Conservation (phyloP, 30 jellyfish, hydroid and myxozoan genomes). For the Aurelia coerulea region DNA sequence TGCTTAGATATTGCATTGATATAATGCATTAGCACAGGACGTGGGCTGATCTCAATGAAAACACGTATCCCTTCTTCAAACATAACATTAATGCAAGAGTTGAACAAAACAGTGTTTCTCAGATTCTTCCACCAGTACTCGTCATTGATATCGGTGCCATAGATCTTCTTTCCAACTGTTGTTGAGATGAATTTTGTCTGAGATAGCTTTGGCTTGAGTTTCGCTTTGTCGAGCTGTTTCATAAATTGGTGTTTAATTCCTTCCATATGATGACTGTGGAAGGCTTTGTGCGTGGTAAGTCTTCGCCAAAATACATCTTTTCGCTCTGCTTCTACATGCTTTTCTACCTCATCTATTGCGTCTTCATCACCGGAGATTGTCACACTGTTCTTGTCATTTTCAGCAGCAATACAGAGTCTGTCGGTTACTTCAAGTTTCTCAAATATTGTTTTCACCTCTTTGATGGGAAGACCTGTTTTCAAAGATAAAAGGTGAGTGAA, state of each 20-base stretch:
- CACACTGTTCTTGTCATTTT: constrained; percentile 53
- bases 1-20: constrained; percentile 61
- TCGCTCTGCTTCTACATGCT: constrained; percentile 16
- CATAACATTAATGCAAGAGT: constrained; percentile 27
- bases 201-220: constrained; percentile 24
- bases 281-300: constrained; percentile 64
- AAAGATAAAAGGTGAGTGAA: too few relatives aligned
- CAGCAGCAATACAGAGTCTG: constrained; percentile 69
- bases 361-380: constrained; percentile 75
- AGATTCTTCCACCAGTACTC: constrained; percentile 73
- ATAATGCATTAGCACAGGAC: constrained; percentile 68
- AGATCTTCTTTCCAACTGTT: constrained; percentile 39
- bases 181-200: constrained; percentile 46
- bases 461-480: constrained; percentile 32
- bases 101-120: constrained; percentile 60
- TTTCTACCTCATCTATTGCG: constrained; percentile 47
- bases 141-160: constrained; percentile 28
- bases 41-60: constrained; percentile 65
- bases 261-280: constrained; percentile 82
- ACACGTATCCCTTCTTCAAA: constrained; percentile 36
- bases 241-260: constrained; percentile 32
- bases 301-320: constrained; percentile 61
- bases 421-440: constrained; percentile 29
- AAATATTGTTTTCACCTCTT: constrained; percentile 40
- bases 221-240: constrained; percentile 33